These are phyloP conservation scores for Microtus pennsylvanicus DNA, from an alignment of 2,113 vertebrate species.

Conservation along the genomic window DNA sequence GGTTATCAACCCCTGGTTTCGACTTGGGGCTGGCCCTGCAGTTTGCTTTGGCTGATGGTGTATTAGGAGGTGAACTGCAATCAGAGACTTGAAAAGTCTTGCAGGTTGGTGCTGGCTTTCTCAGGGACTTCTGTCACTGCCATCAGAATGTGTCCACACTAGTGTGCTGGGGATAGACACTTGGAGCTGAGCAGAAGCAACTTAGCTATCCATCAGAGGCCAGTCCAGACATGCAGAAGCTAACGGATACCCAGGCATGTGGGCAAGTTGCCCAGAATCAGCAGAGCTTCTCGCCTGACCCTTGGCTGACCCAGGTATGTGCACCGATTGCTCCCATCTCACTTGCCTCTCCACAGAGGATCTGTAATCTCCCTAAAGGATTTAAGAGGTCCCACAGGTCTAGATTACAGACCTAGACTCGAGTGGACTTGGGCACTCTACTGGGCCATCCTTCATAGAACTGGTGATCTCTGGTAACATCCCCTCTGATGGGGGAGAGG, in stretches of 20 bases:
- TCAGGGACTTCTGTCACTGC: background rate
- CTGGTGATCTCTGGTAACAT: background rate
- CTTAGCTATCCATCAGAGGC: background rate
- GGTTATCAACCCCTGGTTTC: background rate
- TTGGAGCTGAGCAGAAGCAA: background rate
- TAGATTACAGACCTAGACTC: background rate
- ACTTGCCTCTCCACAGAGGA: background rate
- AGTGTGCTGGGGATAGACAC: background rate
- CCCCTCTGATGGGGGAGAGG: background rate
- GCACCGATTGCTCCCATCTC: background rate
- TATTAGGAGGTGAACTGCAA: background rate
- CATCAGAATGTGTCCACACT: background rate
- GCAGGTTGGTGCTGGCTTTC: background rate
- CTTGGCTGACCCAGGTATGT: background rate
- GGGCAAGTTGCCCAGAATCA: background rate
- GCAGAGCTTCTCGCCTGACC: background rate
- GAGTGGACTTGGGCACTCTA: accelerated
- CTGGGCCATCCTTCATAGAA: background rate
- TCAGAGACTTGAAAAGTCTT: background rate
- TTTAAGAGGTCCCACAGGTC: background rate
- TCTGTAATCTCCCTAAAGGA: background rate
- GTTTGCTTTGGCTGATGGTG: background rate
- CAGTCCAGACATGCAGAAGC: background rate
- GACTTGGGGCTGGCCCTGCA: background rate
- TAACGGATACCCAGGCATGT: background rate